These are phyloP conservation scores for Noturus placidus DNA, from an alignment of 2,113 vertebrate species.

Conservation along the genomic window DNA sequence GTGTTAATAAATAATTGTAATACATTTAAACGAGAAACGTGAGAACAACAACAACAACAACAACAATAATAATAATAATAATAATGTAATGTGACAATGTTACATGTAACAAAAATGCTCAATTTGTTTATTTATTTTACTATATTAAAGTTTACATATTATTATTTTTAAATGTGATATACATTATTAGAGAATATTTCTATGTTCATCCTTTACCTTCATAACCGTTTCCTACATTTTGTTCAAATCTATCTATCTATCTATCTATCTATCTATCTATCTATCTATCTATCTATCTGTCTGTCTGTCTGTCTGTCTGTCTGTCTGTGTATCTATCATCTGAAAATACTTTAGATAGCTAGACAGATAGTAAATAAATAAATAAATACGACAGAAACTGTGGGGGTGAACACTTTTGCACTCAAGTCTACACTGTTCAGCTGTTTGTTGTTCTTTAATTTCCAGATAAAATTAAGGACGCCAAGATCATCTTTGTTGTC, in stretches of 20 bases:
- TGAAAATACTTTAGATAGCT: too few species aligned
- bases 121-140: not conserved
- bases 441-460: constrained; percentile 33
- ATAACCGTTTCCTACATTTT: too few species aligned
- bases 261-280: not conserved
- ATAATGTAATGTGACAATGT: not conserved
- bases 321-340: not conserved
- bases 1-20: not conserved
- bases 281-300: not conserved
- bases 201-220: too few species aligned
- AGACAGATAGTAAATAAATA: not conserved
- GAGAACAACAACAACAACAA: not conserved
- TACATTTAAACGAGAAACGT: not conserved
- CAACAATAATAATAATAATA: not conserved
- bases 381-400: not conserved
- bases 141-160: not conserved
- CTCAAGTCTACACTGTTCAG: not conserved
- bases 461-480: constrained; percentile 90
- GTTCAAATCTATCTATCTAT: too few species aligned
- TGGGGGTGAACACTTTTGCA: not conserved
- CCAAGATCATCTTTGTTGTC: constrained; percentile 97
- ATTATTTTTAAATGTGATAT: too few species aligned
- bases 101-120: not conserved
- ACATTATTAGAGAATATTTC: too few species aligned
- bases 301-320: not conserved